Base-by-base conservation (phyloP, 2,888 invertebrate genomes). In the Entomobrya multifasciata region DNA sequence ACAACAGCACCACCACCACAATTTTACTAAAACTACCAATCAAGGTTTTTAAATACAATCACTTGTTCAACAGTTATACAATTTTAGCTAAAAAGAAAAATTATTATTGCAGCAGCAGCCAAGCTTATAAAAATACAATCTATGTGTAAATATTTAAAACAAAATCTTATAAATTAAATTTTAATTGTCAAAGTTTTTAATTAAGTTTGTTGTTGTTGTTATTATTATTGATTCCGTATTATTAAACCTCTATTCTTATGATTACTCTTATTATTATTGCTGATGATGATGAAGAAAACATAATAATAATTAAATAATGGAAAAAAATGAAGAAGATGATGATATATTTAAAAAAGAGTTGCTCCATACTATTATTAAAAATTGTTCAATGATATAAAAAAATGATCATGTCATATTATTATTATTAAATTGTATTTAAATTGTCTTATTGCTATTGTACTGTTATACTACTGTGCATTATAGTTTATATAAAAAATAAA, bases 401-500 rank as follows among this genome's bases (percentile, higher is more conserved):
- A 55, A 74, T 74, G 74, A 74, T 74, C 52, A 74, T 74, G 74
- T 74, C 74, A 67, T 72, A 47, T 72, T 44, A 81, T 70, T 55
- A 52, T 74, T 74, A 52, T 8, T n/a, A n/a, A n/a, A n/a, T n/a
- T 74, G 74, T 74, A 74, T 74, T 74, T 74, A 74, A 74, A 74
- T 74, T 79, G 79, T 77, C 77, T 77, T 60, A 77, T 77, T 77
- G 77, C 77, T 77, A 77, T 60, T 77, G 74, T 74, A 74, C 74
- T 74, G 74, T 76, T 76, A 70, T 13, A 44, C 74, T 83, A 74
- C 74, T 77, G 84, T 77, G 84, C 84, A 77, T 76, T 84, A 84
- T 84, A 84, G 84, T 84, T 84, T 84, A 62, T 76, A 84, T 77
- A 84, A 74, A 74, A 74, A 74, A 74, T 74, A 74, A 74, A 74